Evolutionary conservation across 2,797 vertebrate species (phyloP).

Genomic region (Clarias fuscus): DNA sequence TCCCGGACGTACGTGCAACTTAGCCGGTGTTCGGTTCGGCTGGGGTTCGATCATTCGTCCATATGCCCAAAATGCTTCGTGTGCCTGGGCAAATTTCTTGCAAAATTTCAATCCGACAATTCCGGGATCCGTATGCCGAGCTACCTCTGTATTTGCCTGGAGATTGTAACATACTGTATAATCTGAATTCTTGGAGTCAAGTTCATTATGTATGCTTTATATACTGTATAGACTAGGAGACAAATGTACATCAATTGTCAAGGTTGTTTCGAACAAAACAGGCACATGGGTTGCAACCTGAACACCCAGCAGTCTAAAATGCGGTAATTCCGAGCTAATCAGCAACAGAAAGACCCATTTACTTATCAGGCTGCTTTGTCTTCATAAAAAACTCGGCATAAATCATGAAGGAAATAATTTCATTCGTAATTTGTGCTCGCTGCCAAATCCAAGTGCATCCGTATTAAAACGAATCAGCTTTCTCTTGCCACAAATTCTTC

Average conservation of each 20-base stretch:
- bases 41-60: too few species aligned
- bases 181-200: too few species aligned
- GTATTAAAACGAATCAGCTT: background rate
- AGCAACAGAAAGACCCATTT: background rate
- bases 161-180: background rate
- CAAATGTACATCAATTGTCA: background rate
- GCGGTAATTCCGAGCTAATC: background rate
- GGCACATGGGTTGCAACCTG: background rate
- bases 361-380: background rate
- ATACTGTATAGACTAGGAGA: background rate
- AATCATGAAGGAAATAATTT: background rate
- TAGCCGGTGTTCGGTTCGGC: too few species aligned
- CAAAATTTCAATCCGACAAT: too few species aligned
- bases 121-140: too few species aligned
- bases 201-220: too few species aligned
- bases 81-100: too few species aligned
- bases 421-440: background rate
- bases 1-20: too few species aligned
- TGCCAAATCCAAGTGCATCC: background rate
- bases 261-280: background rate
- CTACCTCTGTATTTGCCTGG: background rate
- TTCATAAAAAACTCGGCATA: background rate
- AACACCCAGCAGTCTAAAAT: background rate
- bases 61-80: too few species aligned
- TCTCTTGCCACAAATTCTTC: background rate